Conservation (phyloP, 2,888 invertebrate genomes). For the Calephelis perditalis region DNA sequence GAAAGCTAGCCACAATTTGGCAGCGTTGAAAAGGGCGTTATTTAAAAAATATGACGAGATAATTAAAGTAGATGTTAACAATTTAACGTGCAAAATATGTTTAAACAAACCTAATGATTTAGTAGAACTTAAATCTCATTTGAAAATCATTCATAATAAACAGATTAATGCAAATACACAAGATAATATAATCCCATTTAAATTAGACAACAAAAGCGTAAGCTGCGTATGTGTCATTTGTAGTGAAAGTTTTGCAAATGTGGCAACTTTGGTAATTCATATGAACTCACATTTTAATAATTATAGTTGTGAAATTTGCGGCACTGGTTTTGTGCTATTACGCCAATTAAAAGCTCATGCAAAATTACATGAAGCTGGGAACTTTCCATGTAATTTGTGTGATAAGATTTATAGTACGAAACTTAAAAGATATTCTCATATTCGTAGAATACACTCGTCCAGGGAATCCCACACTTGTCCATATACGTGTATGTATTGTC, state of each 20-base stretch:
- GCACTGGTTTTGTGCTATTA: constrained; percentile 66
- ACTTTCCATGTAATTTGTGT: constrained; percentile 61
- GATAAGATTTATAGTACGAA: constrained; percentile 60
- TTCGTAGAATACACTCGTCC: constrained; percentile 64
- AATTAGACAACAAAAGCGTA: constrained; percentile 45
- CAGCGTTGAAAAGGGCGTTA: constrained; percentile 54
- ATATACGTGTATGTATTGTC: constrained; percentile 63
- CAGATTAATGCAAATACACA: constrained; percentile 54
- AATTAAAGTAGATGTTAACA: constrained; percentile 61
- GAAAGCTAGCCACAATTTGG: constrained; percentile 51
- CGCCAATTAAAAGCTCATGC: constrained; percentile 63
- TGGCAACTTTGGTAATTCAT: constrained; percentile 62
- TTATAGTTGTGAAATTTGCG: constrained; percentile 69
- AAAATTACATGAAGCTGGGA: constrained; percentile 65
- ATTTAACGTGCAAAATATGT: constrained; percentile 59
- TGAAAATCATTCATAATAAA: constrained; percentile 54
- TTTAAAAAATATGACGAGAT: constrained; percentile 62
- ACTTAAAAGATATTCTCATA: constrained; percentile 57
- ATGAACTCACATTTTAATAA: constrained; percentile 72
- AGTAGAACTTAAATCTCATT: constrained; percentile 51
- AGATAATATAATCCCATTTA: constrained; percentile 68
- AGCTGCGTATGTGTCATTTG: constrained; percentile 62
- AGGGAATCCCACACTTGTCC: constrained; percentile 58
- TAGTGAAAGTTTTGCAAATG: constrained; percentile 57
- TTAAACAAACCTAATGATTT: constrained; percentile 40